Conservation (phyloP, 2,888 invertebrate species). For the Prosopocoilus inquinatus region DNA sequence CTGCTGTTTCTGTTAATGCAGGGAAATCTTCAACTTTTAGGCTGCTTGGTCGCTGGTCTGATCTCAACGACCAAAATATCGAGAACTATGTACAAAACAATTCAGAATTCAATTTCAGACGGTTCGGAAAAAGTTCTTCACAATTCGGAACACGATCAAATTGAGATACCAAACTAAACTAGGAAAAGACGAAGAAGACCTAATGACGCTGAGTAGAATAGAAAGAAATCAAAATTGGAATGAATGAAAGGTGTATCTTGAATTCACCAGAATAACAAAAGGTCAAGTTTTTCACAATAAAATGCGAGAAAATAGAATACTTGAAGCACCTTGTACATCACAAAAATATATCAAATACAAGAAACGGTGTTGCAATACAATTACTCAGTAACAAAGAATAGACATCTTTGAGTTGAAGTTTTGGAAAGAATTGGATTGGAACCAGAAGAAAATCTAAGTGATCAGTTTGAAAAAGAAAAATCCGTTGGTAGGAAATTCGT, state of each 20-base stretch:
- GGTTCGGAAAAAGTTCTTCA: background rate
- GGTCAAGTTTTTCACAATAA: background rate
- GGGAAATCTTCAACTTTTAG: background rate
- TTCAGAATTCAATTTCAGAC: background rate
- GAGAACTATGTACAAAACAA: background rate
- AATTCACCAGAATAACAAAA: background rate
- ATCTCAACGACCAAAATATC: background rate
- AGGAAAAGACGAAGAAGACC: background rate
- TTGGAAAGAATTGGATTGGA: background rate
- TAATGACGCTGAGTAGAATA: background rate
- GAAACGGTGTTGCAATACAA: background rate
- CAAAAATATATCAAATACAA: background rate
- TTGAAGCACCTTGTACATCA: background rate
- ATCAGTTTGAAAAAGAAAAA: background rate
- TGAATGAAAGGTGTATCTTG: background rate
- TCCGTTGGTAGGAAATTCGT: background rate
- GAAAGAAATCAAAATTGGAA: background rate
- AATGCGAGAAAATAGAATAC: background rate
- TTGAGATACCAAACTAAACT: background rate
- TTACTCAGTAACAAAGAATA: background rate
- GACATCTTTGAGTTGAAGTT: background rate
- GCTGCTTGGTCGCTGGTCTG: background rate
- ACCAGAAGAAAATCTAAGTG: background rate
- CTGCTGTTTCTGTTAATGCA: background rate
- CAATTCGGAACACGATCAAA: too few relatives aligned